Evolutionary conservation across 2,113 vertebrate genomes (phyloP).

Genomic region (Otocyon megalotis): DNA sequence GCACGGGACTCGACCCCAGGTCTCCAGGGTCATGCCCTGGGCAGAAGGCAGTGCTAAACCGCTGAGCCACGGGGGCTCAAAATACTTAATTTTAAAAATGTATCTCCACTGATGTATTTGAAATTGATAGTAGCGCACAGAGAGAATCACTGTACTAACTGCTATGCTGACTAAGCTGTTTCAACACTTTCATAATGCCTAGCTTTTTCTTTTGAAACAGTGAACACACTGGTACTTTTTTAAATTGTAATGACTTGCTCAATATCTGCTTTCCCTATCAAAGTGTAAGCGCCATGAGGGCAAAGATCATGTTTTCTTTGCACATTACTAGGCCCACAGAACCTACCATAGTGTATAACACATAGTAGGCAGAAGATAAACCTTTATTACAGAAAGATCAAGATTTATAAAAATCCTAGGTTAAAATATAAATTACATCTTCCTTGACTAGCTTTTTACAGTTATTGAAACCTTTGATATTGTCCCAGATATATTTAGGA

Average conservation of each 20-base stretch:
- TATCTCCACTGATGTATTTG: not conserved
- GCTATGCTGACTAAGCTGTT: not conserved
- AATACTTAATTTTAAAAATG: not conserved
- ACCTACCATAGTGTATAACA: not conserved
- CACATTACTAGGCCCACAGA: not conserved
- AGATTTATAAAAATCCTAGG: not conserved
- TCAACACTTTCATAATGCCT: not conserved
- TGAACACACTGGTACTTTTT: not conserved
- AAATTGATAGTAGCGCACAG: not conserved
- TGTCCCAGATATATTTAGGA: not conserved
- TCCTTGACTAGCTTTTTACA: not conserved
- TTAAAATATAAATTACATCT: not conserved
- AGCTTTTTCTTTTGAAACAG: not conserved
- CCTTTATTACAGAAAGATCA: not conserved
- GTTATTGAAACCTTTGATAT: not conserved
- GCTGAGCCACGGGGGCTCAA: too few species aligned
- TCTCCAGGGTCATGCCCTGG: too few species aligned
- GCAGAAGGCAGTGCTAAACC: too few species aligned
- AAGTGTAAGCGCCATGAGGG: not conserved
- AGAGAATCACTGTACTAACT: not conserved
- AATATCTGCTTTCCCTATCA: not conserved
- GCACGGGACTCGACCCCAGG: too few species aligned
- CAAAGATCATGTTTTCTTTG: not conserved
- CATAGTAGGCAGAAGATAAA: not conserved
- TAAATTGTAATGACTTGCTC: not conserved